Evolutionary conservation across 92 coral and sea anemone genomes (phyloP).

Genomic region (Paramuricea clavata): DNA sequence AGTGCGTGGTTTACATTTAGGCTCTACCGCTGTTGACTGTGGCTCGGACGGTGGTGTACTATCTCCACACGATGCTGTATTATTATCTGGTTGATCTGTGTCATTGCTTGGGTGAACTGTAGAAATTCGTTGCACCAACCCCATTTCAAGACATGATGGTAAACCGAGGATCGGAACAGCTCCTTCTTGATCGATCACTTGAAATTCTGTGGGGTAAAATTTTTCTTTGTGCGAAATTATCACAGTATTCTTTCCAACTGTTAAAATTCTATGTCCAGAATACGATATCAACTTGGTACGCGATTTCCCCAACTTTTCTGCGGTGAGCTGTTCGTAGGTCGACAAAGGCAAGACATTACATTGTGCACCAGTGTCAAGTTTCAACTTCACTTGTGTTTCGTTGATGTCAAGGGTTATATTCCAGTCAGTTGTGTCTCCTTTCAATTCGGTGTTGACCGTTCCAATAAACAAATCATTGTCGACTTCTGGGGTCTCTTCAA

Average conservation of each 20-base stretch:
- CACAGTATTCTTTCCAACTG: neutral
- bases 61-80: too few species aligned
- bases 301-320: neutral
- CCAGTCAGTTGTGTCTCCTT: slow-evolving; percentile 18
- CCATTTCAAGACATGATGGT: too few species aligned
- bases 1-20: too few species aligned
- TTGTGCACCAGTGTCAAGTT: slow-evolving; percentile 6
- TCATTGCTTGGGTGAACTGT: too few species aligned
- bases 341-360: slow-evolving; percentile 24
- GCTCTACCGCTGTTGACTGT: too few species aligned
- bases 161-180: too few species aligned
- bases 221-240: neutral
- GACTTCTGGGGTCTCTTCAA: too few species aligned
- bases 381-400: neutral
- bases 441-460: neutral
- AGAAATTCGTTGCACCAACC: too few species aligned
- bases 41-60: too few species aligned
- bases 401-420: neutral
- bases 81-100: too few species aligned
- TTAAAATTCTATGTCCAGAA: neutral
- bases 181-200: slow-evolving; percentile 29
- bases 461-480: too few species aligned
- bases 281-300: slow-evolving; percentile 1
- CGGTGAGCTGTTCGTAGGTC: too few species aligned
- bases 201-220: neutral